Percentiles rank a stretch among this genome's conserved stretches.
These are phyloP conservation scores for Sphaerophoria rueppellii DNA, from an alignment of 2,888 invertebrate genomes.

Conservation along the genomic window DNA sequence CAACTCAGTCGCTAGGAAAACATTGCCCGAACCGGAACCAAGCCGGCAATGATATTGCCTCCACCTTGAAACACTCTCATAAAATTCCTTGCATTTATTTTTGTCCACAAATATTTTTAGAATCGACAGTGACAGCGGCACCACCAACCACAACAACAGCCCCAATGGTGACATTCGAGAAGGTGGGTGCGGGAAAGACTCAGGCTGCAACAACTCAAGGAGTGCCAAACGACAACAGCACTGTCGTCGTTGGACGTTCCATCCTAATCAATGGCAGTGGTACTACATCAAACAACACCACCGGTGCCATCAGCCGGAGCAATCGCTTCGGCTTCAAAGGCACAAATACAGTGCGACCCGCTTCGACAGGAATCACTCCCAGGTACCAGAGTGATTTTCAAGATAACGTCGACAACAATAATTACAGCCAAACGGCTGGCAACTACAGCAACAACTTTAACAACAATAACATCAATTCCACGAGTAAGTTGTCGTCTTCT, in stretches of 20 bases:
- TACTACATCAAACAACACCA: constrained; percentile 10
- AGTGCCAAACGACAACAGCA: constrained; percentile 66
- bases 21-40: constrained; percentile 16
- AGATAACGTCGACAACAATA: constrained; percentile 83
- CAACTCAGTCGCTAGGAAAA: constrained; percentile 11
- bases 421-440: constrained; percentile 78
- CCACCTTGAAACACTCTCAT: constrained; percentile 65
- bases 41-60: constrained; percentile 19
- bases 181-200: constrained; percentile 78
- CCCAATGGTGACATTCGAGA: constrained; percentile 77
- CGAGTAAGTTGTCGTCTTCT: constrained; percentile 44
- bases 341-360: constrained; percentile 81
- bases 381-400: constrained; percentile 86
- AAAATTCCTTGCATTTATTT: not conserved
- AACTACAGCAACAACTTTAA: constrained; percentile 77
- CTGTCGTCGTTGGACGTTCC: constrained; percentile 76
- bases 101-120: constrained; percentile 46
- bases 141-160: constrained; percentile 47
- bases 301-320: constrained; percentile 85
- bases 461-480: constrained; percentile 68
- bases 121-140: constrained; percentile 59
- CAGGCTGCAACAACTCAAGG: constrained; percentile 68
- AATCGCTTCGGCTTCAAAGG: constrained; percentile 91
- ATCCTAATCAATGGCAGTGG: constrained; percentile 36
- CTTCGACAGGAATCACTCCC: constrained; percentile 85